Base-by-base conservation (phyloP, 1,140 invertebrate species). In the Drosophila paulistorum region DNA sequence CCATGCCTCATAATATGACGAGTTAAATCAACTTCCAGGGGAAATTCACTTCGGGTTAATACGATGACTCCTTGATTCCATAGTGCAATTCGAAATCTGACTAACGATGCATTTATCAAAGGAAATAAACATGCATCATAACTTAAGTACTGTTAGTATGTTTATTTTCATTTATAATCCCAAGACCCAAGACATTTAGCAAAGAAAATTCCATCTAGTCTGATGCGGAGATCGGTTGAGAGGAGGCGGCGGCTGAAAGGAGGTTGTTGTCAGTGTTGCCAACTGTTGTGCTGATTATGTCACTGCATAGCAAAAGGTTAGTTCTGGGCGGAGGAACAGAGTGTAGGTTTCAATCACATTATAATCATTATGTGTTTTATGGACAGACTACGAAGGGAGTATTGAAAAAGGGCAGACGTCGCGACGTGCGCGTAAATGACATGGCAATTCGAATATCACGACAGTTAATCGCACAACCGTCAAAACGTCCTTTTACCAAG, bases 351-450 rank as follows among this genome's bases (percentile, higher is more conserved):
- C 17, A 7, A 4, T 48, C 17, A 48, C 11, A 48, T 74, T 66
- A 78, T 78, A 73, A 85, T 85, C 71, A 85, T 81, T 85, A 85
- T 71, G 68, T 74, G 74, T 85, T 68, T 78, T 81, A 73, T 78
- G 74, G 33, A 13, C 67, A 48, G 26, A 14, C 33, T 71, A 42
- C 14, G 30, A 30, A 37, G 11, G 9, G 2, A 9, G 20, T 3
- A 51, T 23, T 10, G 45, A 51, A 23, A 51, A 51, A 11, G 45
- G 45, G 45, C 45, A 51, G 45, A 51, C 45, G 17, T 23, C 20
- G 17, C 17, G 17, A 51, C 45, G 17, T 51, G 45, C 17, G 45
- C 17, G 17, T 51, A 51, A 51, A 51, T 23, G 45, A 51, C 45
- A 51, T 51, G 10, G 45, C 7, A 51, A 51, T 51, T 3, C 7